phyloP scores from a whole-genome alignment of 2,888 invertebrate species.

The Tromatobia lineatoria region DNA sequence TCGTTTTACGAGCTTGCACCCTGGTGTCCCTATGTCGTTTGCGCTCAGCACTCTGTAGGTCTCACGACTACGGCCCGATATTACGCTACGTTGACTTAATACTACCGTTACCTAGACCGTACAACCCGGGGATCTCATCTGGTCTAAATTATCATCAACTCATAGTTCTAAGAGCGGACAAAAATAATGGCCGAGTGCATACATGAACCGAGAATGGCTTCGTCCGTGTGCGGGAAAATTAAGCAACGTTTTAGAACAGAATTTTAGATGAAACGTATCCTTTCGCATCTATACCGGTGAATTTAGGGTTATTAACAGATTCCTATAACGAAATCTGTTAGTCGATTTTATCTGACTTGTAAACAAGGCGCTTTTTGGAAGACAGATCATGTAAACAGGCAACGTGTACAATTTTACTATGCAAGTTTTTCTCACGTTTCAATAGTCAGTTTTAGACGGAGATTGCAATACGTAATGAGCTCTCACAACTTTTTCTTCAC shows the following conservation, averaged over 20 bases:
- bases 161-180: background rate
- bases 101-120: slow-evolving; percentile 16
- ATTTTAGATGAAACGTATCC: background rate
- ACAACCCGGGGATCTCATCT: slow-evolving; percentile 16
- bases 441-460: no score
- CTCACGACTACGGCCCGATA: slow-evolving; percentile 39
- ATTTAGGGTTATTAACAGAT: no score
- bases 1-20: slow-evolving; percentile 52
- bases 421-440: no score
- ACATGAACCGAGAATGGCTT: background rate
- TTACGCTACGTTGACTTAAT: slow-evolving; percentile 50
- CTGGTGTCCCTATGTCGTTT: slow-evolving; percentile 36
- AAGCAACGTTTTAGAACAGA: background rate
- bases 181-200: background rate
- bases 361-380: no score
- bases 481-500: no score
- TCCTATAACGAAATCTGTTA: no score
- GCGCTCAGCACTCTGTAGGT: slow-evolving; percentile 27
- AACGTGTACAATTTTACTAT: no score
- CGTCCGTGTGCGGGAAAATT: background rate
- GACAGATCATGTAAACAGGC: no score
- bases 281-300: background rate
- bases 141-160: slow-evolving; percentile 30
- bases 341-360: no score
- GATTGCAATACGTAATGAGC: no score